These are phyloP conservation scores for Netelia melanura DNA, from an alignment of 2,888 invertebrate species.

Conservation along the genomic window DNA sequence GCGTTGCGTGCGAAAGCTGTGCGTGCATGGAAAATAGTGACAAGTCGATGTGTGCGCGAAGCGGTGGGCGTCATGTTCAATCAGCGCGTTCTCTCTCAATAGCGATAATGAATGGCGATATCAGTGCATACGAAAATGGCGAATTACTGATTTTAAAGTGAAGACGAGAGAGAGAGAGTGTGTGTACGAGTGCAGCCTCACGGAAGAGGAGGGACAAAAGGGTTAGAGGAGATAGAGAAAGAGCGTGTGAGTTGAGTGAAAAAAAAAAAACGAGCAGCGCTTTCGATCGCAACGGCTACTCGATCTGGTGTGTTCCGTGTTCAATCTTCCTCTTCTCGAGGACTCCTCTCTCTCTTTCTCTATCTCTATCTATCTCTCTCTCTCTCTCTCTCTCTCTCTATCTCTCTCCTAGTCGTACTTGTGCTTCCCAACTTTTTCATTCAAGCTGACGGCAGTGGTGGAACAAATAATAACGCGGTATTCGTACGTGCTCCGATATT, in stretches of 20 bases:
- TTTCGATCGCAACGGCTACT: slow-evolving; percentile 47
- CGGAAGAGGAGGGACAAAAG: slow-evolving; percentile 16
- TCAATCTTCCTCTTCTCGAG: slow-evolving; percentile 43
- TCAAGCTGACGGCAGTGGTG: slow-evolving; percentile 15
- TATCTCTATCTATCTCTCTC: slow-evolving; percentile 44
- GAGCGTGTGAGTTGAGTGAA: background rate
- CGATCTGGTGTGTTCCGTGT: slow-evolving; percentile 45
- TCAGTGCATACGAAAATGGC: slow-evolving; percentile 79
- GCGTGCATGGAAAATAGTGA: slow-evolving; percentile 68
- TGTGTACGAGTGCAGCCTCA: background rate
- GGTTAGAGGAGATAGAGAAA: slow-evolving; percentile 22
- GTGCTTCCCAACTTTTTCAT: slow-evolving; percentile 48
- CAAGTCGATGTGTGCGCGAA: slow-evolving; percentile 76
- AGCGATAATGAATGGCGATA: slow-evolving; percentile 81
- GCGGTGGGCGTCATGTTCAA: slow-evolving; percentile 80
- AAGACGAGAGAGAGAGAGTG: slow-evolving; percentile 26
- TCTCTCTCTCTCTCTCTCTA: slow-evolving; percentile 55
- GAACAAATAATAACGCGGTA: slow-evolving; percentile 39
- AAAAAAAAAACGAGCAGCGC: slow-evolving; percentile 34
- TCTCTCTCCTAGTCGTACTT: slow-evolving; percentile 51
- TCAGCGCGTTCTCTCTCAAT: slow-evolving; percentile 75
- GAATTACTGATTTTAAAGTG: slow-evolving; percentile 76
- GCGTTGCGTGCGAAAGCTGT: slow-evolving; percentile 63
- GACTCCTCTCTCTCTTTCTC: slow-evolving; percentile 27
- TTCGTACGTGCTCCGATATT: slow-evolving; percentile 51